Evolutionary conservation across 2,888 invertebrate genomes (phyloP).

Genomic region (Cantharis flavilabris): DNA sequence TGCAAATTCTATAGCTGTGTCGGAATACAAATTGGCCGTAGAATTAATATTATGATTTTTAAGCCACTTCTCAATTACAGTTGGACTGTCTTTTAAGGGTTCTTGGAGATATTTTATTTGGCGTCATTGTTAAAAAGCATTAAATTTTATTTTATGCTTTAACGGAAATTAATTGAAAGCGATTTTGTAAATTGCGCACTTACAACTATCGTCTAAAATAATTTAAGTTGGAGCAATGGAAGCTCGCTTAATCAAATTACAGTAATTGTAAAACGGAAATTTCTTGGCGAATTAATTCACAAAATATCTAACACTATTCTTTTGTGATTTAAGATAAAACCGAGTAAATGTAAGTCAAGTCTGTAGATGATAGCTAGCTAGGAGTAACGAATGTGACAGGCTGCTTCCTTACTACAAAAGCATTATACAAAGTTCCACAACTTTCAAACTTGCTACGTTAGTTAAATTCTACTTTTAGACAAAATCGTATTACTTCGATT

Average conservation of each 20-base stretch:
- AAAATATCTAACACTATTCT: conserved; percentile 19
- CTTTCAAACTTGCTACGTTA: conserved; percentile 48
- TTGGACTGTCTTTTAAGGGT: background rate
- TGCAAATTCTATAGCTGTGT: background rate
- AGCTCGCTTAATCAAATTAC: conserved; percentile 3
- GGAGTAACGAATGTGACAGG: conserved; percentile 39
- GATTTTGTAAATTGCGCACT: conserved; percentile 3
- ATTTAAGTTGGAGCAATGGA: conserved; percentile 1
- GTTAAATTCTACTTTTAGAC: conserved; percentile 53
- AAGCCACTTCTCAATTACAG: background rate
- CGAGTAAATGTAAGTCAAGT: conserved; percentile 30
- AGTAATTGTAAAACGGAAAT: conserved; percentile 25
- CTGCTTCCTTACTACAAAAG: conserved; percentile 36
- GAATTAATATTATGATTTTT: background rate
- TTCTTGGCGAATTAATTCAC: conserved; percentile 10
- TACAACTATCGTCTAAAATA: conserved; percentile 18
- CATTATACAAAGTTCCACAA: conserved; percentile 43
- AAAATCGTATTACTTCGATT: conserved; percentile 44
- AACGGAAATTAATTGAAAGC: background rate
- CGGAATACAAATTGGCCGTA: background rate
- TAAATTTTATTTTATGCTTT: background rate
- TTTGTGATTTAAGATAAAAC: conserved; percentile 23
- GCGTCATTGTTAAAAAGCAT: background rate
- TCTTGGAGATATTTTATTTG: background rate
- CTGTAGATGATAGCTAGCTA: conserved; percentile 31